phyloP scores from a whole-genome alignment of 2,797 vertebrate species.

The Atherinosoma microstoma region DNA sequence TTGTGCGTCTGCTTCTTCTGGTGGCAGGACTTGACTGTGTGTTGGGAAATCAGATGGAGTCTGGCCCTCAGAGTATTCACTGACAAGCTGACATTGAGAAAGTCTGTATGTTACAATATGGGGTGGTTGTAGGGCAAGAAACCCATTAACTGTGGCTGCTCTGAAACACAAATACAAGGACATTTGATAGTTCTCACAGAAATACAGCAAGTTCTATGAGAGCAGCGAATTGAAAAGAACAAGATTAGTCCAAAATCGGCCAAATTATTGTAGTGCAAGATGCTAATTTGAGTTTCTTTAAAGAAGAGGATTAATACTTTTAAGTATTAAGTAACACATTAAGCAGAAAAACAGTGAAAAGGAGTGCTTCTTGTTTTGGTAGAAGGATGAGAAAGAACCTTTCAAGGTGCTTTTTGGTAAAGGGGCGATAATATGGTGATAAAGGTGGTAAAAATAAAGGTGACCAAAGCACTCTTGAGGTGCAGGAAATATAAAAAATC shows the following conservation, averaged over 20 bases:
- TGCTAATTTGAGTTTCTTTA: background rate
- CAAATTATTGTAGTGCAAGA: background rate
- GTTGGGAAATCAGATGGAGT: constrained; percentile 48
- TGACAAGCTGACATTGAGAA: constrained; percentile 73
- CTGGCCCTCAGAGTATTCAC: constrained; percentile 59
- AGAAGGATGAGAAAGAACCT: too few relatives aligned
- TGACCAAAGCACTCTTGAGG: too few relatives aligned
- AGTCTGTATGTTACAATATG: constrained; percentile 59
- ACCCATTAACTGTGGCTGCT: constrained; percentile 52
- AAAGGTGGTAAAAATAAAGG: too few relatives aligned
- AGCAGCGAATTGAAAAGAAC: constrained; percentile 5
- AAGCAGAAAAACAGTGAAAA: too few relatives aligned
- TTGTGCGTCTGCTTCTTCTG: constrained; percentile 13
- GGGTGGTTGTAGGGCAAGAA: constrained; percentile 70
- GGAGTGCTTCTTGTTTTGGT: too few relatives aligned
- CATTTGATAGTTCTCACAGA: constrained; percentile 2
- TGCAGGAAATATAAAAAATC: too few relatives aligned
- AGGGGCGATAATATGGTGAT: too few relatives aligned
- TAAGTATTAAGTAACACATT: background rate
- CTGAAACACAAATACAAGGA: constrained; percentile 13
- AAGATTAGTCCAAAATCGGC: background rate
- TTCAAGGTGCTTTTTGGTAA: too few relatives aligned
- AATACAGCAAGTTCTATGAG: background rate
- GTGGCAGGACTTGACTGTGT: constrained; percentile 35
- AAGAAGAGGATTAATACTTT: background rate